These are phyloP conservation scores for Cavia porcellus DNA, from an alignment of 2,113 vertebrate species.

Conservation along the genomic window DNA sequence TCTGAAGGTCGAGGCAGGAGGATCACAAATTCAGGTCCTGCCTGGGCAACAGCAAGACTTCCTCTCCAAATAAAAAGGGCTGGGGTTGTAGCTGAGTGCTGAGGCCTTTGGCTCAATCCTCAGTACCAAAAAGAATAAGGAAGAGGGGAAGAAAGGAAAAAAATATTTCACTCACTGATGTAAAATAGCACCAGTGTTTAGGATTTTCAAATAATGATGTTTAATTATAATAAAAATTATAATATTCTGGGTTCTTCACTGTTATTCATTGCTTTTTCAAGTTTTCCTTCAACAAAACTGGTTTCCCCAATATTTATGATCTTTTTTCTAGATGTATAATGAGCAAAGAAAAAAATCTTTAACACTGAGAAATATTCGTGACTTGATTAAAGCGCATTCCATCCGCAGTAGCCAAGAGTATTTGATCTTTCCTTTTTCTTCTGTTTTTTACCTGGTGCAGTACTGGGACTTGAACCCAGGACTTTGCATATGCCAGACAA, in stretches of 20 bases:
- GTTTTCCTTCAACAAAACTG: slow-evolving; percentile 33
- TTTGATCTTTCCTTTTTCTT: not conserved
- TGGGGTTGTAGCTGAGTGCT: not conserved
- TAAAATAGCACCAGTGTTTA: not conserved
- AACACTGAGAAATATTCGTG: not conserved
- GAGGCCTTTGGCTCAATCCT: not conserved
- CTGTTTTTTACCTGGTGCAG: not conserved
- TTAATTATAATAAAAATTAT: slow-evolving; percentile 52
- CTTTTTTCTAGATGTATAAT: slow-evolving; percentile 54
- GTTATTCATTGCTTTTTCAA: not conserved
- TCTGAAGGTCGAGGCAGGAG: not conserved
- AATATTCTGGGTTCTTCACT: not conserved
- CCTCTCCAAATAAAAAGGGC: not conserved
- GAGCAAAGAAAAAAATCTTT: slow-evolving; percentile 55
- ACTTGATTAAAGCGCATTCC: not conserved
- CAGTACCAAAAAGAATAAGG: not conserved
- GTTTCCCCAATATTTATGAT: slow-evolving; percentile 32
- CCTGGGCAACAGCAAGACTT: not conserved
- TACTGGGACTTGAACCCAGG: not conserved
- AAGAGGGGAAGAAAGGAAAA: not conserved
- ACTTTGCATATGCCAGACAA: not conserved
- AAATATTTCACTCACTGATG: not conserved
- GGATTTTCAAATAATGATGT: not conserved
- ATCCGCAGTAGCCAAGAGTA: not conserved
- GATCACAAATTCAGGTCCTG: not conserved